phyloP scores from a whole-genome alignment of 2,888 invertebrate species.

The Spilarctia lutea region DNA sequence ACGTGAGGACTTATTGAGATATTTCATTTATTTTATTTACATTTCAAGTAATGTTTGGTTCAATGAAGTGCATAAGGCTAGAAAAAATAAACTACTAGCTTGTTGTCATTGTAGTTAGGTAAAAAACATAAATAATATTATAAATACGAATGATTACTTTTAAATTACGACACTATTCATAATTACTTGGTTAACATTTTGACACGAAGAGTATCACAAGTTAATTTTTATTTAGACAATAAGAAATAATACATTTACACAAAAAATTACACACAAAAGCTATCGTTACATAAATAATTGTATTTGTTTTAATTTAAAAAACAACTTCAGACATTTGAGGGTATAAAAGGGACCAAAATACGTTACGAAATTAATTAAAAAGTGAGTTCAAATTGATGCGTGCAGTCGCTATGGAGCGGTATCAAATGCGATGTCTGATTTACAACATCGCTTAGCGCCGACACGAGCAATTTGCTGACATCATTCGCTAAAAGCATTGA shows the following conservation, averaged over 20 bases:
- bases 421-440: neutral
- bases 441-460: constrained; percentile 16
- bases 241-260: too few species aligned
- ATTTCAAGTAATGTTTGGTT: too few species aligned
- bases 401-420: neutral
- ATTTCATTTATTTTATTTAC: too few species aligned
- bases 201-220: too few species aligned
- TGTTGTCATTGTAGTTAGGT: too few species aligned
- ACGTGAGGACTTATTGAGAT: neutral
- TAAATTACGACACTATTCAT: too few species aligned
- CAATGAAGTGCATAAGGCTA: too few species aligned
- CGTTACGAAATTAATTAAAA: neutral
- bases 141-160: neutral
- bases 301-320: neutral
- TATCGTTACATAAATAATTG: neutral
- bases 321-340: neutral
- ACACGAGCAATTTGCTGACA: constrained; percentile 19
- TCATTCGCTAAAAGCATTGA: constrained; percentile 30
- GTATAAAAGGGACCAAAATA: neutral
- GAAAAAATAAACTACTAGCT: too few species aligned
- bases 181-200: too few species aligned
- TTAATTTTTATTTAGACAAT: too few species aligned
- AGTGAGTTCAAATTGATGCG: neutral
- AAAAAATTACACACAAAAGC: too few species aligned
- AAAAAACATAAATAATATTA: too few species aligned